Base-by-base conservation (phyloP, 2,888 invertebrate genomes). In the Lycia hirtaria region DNA sequence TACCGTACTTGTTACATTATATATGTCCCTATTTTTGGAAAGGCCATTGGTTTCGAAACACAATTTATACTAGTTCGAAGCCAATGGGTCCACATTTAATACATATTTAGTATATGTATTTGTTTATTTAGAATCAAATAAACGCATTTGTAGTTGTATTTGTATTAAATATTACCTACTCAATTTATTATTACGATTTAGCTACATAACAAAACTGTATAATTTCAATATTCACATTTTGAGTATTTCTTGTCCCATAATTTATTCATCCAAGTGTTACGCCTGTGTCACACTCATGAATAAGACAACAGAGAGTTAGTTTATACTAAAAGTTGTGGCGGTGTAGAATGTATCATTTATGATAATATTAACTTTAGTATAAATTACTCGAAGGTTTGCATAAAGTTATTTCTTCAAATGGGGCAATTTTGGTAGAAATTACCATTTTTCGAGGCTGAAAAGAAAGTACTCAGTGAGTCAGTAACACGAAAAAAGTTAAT, bases 261-360 rank as follows among this genome's bases (percentile, higher is more conserved):
- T 10, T 35, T 47, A 37, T 35, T 24, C 35, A 17, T 35, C 4
- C 22, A 22, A 10, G 14, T 15, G 10, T 40, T 17, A 10, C 37
- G 60, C 67, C 65, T 72, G 62, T 69, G 73, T 73, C 70, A 67
- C 64, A 64, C 65, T 76, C 78, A 77, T 77, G 76, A 76, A 76
- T 76, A 76, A 72, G 66, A 65, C 68, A 67, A 56, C 62, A 59
- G 67, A 63, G 67, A 61, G 67, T 65, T 75, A 74, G 67, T 72
- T 73, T 64, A 60, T n/a, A 43, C 33, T 30, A 48, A 59, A 66
- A 71, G 71, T 69, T 65, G 69, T 63, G 67, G 59, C 35, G 35
- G n/a, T 47, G 14, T 33, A 22, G 14, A 67, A 63, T 71, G 63
- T 73, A 72, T 71, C 68, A 71, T 73, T 73, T 60, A 60, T 55